Evolutionary conservation across 2,888 invertebrate genomes (phyloP).

Genomic region (Acrobasis consociella): DNA sequence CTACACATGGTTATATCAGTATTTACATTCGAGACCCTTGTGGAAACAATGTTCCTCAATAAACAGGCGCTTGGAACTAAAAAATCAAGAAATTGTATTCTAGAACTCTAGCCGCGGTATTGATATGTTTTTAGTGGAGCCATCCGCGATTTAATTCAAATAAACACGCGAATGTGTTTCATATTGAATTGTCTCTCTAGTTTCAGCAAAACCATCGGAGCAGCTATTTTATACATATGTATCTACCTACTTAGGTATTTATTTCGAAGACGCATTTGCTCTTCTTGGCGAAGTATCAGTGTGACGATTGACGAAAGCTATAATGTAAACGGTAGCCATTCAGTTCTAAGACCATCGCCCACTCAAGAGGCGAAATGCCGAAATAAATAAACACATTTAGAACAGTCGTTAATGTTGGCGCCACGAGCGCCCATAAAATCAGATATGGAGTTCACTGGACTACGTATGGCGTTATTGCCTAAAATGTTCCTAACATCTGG

Average conservation of each 20-base stretch:
- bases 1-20: background rate
- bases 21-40: background rate
- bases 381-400: slow-evolving; percentile 27
- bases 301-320: background rate
- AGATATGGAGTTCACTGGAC: slow-evolving; percentile 32
- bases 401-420: slow-evolving; percentile 24
- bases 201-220: no score
- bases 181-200: no score
- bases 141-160: no score
- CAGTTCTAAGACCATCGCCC: slow-evolving; percentile 18
- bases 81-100: no score
- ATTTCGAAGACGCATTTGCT: no score
- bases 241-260: no score
- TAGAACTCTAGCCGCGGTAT: no score
- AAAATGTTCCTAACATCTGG: slow-evolving; percentile 22
- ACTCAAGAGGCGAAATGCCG: slow-evolving; percentile 24
- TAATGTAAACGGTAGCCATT: background rate
- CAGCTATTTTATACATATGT: no score
- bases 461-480: slow-evolving; percentile 28
- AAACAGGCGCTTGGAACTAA: background rate
- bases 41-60: no score
- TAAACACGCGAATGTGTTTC: no score
- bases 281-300: no score
- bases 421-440: slow-evolving; percentile 33
- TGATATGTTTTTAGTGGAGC: no score